A percentile compares a stretch with the other conserved stretches of the same genome.
Conservation (phyloP, 1,140 invertebrate genomes). For the Calephelis nemesis region DNA sequence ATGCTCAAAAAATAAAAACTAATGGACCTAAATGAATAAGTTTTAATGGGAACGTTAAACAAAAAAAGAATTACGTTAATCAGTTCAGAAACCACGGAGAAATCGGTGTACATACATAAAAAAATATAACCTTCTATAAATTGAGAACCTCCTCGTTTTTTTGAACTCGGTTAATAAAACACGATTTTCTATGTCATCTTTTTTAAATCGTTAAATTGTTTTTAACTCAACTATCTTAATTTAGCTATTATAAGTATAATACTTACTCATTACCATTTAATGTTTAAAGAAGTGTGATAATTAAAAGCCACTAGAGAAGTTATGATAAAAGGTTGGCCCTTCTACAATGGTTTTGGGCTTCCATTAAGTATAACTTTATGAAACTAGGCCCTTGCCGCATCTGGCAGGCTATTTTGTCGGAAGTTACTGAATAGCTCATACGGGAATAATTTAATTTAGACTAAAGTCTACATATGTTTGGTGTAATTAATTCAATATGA, state of each 20-base stretch:
- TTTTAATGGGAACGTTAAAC: too few relatives aligned
- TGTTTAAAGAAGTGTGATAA: slow-evolving; percentile 10
- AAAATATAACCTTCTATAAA: too few relatives aligned
- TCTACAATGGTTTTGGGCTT: slow-evolving; percentile 5
- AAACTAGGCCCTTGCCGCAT: slow-evolving; percentile 3
- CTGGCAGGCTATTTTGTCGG: slow-evolving; percentile 4
- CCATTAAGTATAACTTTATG: slow-evolving; percentile 12
- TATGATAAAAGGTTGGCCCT: slow-evolving; percentile 3
- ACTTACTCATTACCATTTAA: slow-evolving; percentile 2
- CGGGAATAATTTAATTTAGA: slow-evolving; percentile 6
- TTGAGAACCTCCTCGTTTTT: too few relatives aligned
- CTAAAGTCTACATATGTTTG: not conserved
- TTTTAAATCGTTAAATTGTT: not conserved
- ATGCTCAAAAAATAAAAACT: too few relatives aligned
- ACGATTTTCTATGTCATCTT: too few relatives aligned
- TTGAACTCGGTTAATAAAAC: too few relatives aligned
- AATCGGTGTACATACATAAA: too few relatives aligned
- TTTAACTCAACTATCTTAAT: not conserved
- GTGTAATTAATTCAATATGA: too few relatives aligned
- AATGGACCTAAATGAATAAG: too few relatives aligned
- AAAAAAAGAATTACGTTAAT: too few relatives aligned
- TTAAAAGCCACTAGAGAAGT: slow-evolving; percentile 5
- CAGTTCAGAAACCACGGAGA: too few relatives aligned
- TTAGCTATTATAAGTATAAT: not conserved
- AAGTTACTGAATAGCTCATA: not conserved